Conservation (phyloP, 1,140 invertebrate species). For the Probaryconus sp. region DNA sequence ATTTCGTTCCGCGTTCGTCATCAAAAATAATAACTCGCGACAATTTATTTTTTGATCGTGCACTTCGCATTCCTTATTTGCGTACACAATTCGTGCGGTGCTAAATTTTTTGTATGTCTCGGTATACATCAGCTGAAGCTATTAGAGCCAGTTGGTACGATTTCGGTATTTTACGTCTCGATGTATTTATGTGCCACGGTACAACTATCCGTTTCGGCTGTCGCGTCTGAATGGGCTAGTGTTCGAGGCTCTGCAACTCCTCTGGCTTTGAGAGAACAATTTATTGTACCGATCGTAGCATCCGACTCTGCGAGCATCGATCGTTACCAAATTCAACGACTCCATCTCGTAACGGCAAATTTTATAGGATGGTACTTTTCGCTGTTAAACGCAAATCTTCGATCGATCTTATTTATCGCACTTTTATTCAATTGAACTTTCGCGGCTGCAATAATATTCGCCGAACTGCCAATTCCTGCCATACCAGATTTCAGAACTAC, state of each 20-base stretch:
- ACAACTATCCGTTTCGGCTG: conserved; percentile 62
- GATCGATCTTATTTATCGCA: conserved; percentile 56
- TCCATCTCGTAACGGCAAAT: conserved; percentile 56
- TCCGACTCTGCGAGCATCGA: conserved; percentile 51
- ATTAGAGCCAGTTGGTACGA: conserved; percentile 54
- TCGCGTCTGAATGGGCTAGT: conserved; percentile 61
- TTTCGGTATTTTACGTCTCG: conserved; percentile 57
- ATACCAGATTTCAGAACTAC: conserved; percentile 20
- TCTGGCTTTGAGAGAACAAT: conserved; percentile 61
- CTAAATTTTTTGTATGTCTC: conserved; percentile 26
- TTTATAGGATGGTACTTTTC: conserved; percentile 57
- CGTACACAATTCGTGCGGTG: conserved; percentile 1
- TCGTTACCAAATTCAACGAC: conserved; percentile 60
- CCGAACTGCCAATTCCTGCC: conserved; percentile 31
- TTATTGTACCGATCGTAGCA: conserved; percentile 60
- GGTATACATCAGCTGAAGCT: conserved; percentile 31
- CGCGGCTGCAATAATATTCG: conserved; percentile 37
- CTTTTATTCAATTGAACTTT: conserved; percentile 59
- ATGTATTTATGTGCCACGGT: conserved; percentile 61
- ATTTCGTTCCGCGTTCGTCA: background rate
- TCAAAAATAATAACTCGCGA: background rate
- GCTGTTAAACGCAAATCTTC: conserved; percentile 48
- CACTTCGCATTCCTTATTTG: background rate
- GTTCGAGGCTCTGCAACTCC: conserved; percentile 59
- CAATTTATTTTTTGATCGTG: conserved; percentile 10